phyloP scores from a whole-genome alignment of 2,113 vertebrate genomes.

The Cyanoderma ruficeps region DNA sequence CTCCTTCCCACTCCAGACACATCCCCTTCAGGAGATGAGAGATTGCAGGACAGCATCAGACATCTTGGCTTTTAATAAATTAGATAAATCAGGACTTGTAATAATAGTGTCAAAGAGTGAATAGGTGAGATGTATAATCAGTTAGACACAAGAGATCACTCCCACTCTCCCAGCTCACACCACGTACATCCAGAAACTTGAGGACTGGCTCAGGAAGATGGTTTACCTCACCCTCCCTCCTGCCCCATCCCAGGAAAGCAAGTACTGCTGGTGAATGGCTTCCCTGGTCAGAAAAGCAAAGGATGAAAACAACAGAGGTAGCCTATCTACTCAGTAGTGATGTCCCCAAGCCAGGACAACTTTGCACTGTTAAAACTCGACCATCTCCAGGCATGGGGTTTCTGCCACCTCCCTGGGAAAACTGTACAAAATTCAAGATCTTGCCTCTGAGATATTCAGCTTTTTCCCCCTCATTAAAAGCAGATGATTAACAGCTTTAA shows the following conservation, averaged over 20 bases:
- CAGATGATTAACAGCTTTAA: slow-evolving; percentile 63
- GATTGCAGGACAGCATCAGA: neutral
- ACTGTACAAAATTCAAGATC: neutral
- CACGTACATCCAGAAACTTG: fast-evolving
- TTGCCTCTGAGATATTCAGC: neutral
- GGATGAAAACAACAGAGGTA: neutral
- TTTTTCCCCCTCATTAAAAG: slow-evolving; percentile 17
- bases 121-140: neutral
- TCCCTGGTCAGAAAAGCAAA: neutral
- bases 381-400: neutral
- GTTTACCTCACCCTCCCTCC: neutral
- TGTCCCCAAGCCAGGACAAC: neutral
- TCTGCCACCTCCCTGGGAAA: neutral
- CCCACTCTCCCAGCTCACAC: neutral
- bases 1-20: neutral
- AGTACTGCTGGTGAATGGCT: fast-evolving
- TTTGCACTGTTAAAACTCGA: neutral
- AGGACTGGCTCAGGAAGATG: neutral
- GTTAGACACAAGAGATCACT: neutral
- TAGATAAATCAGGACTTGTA: neutral
- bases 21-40: neutral
- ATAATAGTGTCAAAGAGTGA: neutral
- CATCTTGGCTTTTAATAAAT: neutral
- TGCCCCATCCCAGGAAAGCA: neutral
- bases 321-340: neutral